Evolutionary conservation across 1,140 invertebrate genomes (phyloP), one percentile per base, ranked within the genome.

Genomic region (Formica selysi): DNA sequence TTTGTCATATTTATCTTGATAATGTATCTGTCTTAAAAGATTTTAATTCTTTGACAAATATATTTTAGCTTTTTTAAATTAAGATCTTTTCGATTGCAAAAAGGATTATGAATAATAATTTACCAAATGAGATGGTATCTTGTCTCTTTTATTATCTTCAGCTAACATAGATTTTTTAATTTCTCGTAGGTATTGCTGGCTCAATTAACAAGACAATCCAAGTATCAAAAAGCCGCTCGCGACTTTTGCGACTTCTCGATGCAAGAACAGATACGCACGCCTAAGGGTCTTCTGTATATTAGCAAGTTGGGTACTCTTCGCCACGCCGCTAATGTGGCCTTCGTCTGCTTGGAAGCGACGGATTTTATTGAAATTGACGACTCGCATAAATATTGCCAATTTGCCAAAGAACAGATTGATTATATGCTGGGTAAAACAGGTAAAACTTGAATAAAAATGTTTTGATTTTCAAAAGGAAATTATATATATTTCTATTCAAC

Each of bases 321-420:
- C 61, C 96, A 96, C 80, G 96, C 96, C 3, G 95, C 96, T 4
- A 97, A 96, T 88, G 95, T 96, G 22, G 96, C 96, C 2, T 96
- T 96, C 89, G 87, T 96, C 62, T 96, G 96, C 71, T 91, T 96
- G 16, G 93, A 95, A 93, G 96, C 95, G 0, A 95, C 96, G 0
- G 93, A 96, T 81, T 88, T 81, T 32, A 32, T 4, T 86, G 71
- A 93, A 93, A 87, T 94, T 87, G 62, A 89, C 1, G 62, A 92
- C 67, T 74, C 93, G 0, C 81, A 93, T 48, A 92, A 93, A 80
- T 96, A 96, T 91, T 88, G 95, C 29, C 90, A 95, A 76, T 97
- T 97, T 92, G 97, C 96, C 10, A 95, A 95, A 88, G 91, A 95
- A 86, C 97, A 97, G 93, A 96, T 97, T 62, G 92, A 96, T 87